Base-by-base conservation (phyloP, 2,888 invertebrate species). In the Plebejus argus region DNA sequence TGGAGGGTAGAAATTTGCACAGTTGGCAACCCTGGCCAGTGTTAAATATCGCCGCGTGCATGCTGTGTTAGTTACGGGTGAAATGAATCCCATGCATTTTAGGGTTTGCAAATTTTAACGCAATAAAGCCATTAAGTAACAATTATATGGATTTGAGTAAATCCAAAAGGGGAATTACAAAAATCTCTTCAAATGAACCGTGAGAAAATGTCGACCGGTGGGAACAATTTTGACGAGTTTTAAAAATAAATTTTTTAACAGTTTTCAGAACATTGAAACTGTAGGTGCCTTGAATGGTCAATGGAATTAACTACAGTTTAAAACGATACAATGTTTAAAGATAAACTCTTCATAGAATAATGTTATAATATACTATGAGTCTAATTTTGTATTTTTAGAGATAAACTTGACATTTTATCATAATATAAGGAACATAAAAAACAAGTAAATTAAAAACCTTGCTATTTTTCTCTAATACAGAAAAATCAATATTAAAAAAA, bases 1-100 rank as follows among this genome's bases (percentile, higher is more conserved):
- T 33, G 0, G 2, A 66, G 28, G 20, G 18, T 6, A 28, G 15
- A 28, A 33, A 66, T 66, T 66, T 1, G 18, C 6, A 6, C 66
- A 66, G 33, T 28, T 66, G 66, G 66, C 28, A 66, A 28, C 66
- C 66, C 66, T 88, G 87, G 80, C 80, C 86, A 33, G 86, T 84
- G 86, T 87, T 89, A 90, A 90, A 90, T 84, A 87, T 85, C 84
- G 85, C 83, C 87, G 88, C 89, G 89, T 89, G 91, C 86, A 84
- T 86, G 86, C 86, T 85, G 87, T 82, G 86, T 91, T 91, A 88
- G 91, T 89, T 88, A 90, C 89, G 89, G 87, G 82, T 83, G 86
- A 88, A 90, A 91, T 91, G 89, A 91, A 91, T 90, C 88, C 85
- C 86, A 85, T 88, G 87, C 86, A 87, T 86, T 90, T 87, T 88